Conservation (phyloP, 2,113 vertebrate species). For the Macrotus californicus region DNA sequence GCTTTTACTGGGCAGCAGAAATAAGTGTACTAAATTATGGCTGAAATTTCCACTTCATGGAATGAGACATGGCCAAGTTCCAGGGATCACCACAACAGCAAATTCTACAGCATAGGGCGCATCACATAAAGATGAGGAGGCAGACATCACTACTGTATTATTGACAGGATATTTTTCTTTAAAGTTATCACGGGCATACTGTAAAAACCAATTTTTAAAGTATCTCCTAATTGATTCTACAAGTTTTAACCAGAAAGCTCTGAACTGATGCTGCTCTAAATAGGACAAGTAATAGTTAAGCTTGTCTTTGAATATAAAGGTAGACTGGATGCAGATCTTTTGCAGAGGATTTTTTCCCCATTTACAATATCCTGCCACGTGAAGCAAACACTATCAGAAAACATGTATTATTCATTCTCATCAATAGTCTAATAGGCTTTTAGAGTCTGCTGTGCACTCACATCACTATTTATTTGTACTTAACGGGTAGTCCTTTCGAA, state of each 20-base stretch:
- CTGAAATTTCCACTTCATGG: not conserved
- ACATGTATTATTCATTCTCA: slow-evolving; percentile 51
- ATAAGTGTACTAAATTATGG: not conserved
- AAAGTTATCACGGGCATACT: not conserved
- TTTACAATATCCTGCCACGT: slow-evolving; percentile 26
- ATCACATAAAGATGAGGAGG: not conserved
- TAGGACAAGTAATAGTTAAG: not conserved
- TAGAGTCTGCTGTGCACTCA: not conserved
- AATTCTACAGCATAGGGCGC: not conserved
- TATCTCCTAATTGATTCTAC: not conserved
- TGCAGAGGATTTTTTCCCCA: fast-evolving
- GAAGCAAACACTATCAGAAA: not conserved
- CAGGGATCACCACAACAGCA: not conserved
- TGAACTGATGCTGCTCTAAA: not conserved
- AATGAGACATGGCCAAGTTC: not conserved
- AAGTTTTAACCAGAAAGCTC: not conserved
- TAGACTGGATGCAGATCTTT: not conserved
- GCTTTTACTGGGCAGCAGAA: not conserved
- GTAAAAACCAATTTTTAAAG: not conserved
- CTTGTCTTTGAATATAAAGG: not conserved
- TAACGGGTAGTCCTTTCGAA: slow-evolving; percentile 30
- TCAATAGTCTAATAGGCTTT: slow-evolving; percentile 44
- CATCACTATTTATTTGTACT: slow-evolving; percentile 49
- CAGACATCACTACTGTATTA: not conserved
- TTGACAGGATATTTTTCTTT: not conserved